Conservation (phyloP, 2,797 vertebrate genomes). For the Epinephelus malabaricus region DNA sequence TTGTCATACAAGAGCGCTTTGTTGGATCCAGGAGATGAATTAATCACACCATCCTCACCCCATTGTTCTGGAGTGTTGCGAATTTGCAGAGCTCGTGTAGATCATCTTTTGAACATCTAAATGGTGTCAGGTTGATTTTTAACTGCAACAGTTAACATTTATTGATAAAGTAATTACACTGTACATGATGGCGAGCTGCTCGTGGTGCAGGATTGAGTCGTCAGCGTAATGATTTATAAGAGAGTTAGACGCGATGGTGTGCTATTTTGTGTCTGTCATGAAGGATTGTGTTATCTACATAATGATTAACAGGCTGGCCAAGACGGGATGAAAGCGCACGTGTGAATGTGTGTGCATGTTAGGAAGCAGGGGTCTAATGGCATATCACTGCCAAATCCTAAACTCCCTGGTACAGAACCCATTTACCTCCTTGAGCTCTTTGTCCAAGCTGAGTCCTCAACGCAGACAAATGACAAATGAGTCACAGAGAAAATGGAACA, state of each 20-base stretch:
- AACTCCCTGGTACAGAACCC: conserved; percentile 25
- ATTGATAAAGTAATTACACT: conserved; percentile 18
- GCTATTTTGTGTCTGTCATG: conserved; percentile 1
- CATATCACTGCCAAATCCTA: conserved; percentile 53
- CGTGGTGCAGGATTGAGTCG: conserved; percentile 15
- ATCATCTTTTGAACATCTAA: conserved; percentile 27
- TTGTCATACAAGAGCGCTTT: conserved; percentile 4
- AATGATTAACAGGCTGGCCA: conserved; percentile 29
- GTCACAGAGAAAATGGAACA: conserved; percentile 38
- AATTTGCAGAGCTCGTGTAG: conserved; percentile 1
- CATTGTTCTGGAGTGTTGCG: conserved; percentile 7
- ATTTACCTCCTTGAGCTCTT: conserved; percentile 53
- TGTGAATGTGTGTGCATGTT: conserved; percentile 8
- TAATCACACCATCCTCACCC: conserved; percentile 6
- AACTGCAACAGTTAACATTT: conserved; percentile 23
- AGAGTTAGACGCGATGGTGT: conserved; percentile 11
- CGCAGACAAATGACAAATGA: conserved; percentile 52
- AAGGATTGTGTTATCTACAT: conserved; percentile 37
- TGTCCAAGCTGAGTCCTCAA: conserved; percentile 35
- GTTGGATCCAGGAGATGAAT: conserved; percentile 17
- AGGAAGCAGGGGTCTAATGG: conserved; percentile 27
- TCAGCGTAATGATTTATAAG: conserved; percentile 20
- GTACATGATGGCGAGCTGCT: not conserved
- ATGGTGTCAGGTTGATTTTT: conserved; percentile 17
- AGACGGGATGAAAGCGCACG: not conserved